Conservation (phyloP, 2,113 vertebrate genomes). For the Urocynchramus pylzowi region DNA sequence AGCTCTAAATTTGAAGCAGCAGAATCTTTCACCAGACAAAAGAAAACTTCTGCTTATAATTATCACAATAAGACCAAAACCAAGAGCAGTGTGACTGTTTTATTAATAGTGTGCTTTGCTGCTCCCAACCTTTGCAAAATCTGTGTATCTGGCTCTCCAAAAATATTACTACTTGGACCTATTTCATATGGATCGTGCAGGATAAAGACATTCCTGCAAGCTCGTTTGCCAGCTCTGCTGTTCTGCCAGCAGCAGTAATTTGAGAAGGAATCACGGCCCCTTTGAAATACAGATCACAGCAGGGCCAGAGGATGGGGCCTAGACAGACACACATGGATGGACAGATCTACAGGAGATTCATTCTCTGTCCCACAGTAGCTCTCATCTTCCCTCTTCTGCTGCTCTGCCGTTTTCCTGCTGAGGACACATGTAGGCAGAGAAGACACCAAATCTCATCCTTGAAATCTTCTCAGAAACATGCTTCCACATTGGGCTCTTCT, state of each 20-base stretch:
- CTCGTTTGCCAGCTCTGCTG: not conserved
- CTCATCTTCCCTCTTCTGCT: not conserved
- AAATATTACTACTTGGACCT: constrained; percentile 36
- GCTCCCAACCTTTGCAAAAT: constrained; percentile 24
- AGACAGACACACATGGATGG: not conserved
- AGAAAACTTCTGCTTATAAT: constrained; percentile 30
- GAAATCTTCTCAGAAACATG: not conserved
- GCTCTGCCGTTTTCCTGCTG: not conserved
- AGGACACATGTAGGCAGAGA: not conserved
- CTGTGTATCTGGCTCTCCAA: constrained; percentile 13
- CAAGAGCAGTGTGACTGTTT: constrained; percentile 8
- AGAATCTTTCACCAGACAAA: not conserved
- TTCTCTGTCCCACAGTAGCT: not conserved
- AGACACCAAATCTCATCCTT: not conserved
- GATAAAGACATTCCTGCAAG: constrained; percentile 20
- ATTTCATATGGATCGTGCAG: not conserved
- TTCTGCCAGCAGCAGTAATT: constrained; percentile 32
- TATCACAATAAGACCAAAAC: not conserved
- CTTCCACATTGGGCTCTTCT: not conserved
- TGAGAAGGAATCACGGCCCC: constrained; percentile 9
- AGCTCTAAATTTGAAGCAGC: not conserved
- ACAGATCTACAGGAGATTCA: not conserved
- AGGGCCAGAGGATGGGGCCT: not conserved
- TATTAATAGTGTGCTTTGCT: constrained; percentile 14
- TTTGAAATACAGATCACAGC: constrained; percentile 1